These are phyloP conservation scores for Atta texana DNA, from an alignment of 1,140 invertebrate species.

Conservation along the genomic window DNA sequence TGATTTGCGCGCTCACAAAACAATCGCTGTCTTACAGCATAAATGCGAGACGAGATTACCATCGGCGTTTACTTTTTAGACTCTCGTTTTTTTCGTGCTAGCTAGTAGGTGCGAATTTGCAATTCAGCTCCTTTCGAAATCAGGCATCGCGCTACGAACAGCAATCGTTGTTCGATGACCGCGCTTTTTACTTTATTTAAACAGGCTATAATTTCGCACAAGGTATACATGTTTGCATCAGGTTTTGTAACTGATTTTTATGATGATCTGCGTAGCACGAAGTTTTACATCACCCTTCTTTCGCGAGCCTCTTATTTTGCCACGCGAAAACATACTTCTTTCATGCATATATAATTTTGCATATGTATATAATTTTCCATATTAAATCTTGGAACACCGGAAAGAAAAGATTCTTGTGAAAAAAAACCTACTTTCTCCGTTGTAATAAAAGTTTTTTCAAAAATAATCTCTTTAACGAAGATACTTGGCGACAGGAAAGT, in stretches of 20 bases:
- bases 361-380: not conserved
- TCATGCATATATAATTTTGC: conserved; percentile 16
- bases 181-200: conserved; percentile 62
- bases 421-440: not conserved
- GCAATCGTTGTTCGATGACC: conserved; percentile 62
- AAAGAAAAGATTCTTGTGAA: not conserved
- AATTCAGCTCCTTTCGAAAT: conserved; percentile 61
- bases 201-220: conserved; percentile 63
- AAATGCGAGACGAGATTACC: conserved; percentile 68
- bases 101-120: conserved; percentile 61
- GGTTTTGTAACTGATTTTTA: conserved; percentile 61
- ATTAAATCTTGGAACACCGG: not conserved
- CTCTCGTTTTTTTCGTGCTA: conserved; percentile 22
- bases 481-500: not conserved
- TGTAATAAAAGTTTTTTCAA: not conserved
- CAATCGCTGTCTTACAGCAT: conserved; percentile 63
- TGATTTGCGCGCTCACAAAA: conserved; percentile 68
- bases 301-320: conserved; percentile 38
- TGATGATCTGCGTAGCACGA: conserved; percentile 34
- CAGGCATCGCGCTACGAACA: conserved; percentile 50
- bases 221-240: conserved; percentile 43
- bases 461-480: not conserved
- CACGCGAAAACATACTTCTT: conserved; percentile 1
- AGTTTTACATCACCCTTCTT: conserved; percentile 53
- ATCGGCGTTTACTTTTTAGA: conserved; percentile 61